Evolutionary conservation across 2,797 vertebrate genomes (phyloP), one percentile per base, ranked within the genome.

Genomic region (Ctenosaura bakeri): DNA sequence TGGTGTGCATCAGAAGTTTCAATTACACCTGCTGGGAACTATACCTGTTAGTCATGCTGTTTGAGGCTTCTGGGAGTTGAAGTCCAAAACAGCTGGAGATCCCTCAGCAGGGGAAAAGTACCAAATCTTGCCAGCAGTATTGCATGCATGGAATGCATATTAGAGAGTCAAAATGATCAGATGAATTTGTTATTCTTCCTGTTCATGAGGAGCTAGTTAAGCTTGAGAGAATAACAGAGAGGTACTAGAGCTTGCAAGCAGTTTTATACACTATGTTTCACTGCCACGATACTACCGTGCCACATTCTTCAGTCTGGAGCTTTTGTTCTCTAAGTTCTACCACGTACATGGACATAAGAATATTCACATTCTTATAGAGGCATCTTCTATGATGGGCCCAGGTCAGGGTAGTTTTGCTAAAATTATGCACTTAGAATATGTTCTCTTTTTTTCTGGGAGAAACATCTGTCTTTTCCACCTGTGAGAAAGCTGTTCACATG

Each of bases 391-490:
- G 3, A 64, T 54, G 62, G 4, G 64, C 59, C 0, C 2, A 64
- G 42, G 22, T 81, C 24, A 16, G n/a, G n/a, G 12, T 32, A 66
- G 20, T 35, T 77, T 74, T 35, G 71, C 71, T 90, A 82, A 74
- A 86, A 76, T 59, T 50, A 18, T 56, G 26, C n/a, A 38, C 20
- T 83, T 82, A 29, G 22, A 32, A 74, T 64, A 26, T 2, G n/a
- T n/a, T 66, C 24, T 66, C 29, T 80, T 29, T 69, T 78, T 66
- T 52, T 74, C 35, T 71, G 64, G 38, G 46, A 89, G 56, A 89
- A 59, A 56, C 79, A 59, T 29, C 32, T 42, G 64, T 64, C 38
- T 89, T 89, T 62, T 74, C 24, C 38, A 35, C 13, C 22, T 89
- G 29, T 35, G 18, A 18, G 81, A 81, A 86, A 76, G 13, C 78